A percentile compares a stretch with the other conserved stretches of the same genome.
phyloP scores from a whole-genome alignment of 2,797 vertebrate species.

The Buphagus erythrorhynchus region DNA sequence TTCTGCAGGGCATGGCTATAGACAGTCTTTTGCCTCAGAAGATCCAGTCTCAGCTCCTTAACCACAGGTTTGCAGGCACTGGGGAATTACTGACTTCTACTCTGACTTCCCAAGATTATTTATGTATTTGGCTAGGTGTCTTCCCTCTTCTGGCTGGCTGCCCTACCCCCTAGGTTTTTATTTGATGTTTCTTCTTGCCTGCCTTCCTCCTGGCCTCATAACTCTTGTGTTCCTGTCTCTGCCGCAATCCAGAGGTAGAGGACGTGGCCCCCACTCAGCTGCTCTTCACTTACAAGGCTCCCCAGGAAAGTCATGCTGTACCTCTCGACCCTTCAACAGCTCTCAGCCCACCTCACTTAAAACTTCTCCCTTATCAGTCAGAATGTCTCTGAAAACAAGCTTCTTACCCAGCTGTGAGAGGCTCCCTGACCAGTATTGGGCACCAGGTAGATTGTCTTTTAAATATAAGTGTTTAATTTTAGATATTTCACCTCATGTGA shows the following conservation, averaged over 20 bases:
- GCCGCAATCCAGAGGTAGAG: neutral
- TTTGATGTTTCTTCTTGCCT: constrained; percentile 52
- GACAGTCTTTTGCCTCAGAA: neutral
- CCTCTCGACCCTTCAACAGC: neutral
- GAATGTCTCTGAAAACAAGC: neutral
- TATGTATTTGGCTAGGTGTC: constrained; percentile 49
- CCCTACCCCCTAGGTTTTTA: constrained; percentile 41
- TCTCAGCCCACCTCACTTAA: neutral
- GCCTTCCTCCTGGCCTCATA: constrained; percentile 41
- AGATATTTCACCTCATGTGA: neutral
- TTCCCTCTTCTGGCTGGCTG: constrained; percentile 41
- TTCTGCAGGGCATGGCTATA: neutral
- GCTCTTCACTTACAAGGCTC: neutral
- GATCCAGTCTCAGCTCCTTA: neutral
- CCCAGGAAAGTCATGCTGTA: neutral
- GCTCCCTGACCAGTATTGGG: neutral
- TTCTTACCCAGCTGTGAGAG: neutral
- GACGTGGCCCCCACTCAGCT: neutral
- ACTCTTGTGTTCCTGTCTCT: constrained; percentile 19
- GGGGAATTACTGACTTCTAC: neutral
- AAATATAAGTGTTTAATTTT: neutral
- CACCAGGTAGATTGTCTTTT: neutral
- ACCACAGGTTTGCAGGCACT: neutral
- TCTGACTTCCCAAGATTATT: constrained; percentile 20
- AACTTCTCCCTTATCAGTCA: neutral